phyloP scores from a whole-genome alignment of 2,113 vertebrate genomes.

The Bos javanicus region DNA sequence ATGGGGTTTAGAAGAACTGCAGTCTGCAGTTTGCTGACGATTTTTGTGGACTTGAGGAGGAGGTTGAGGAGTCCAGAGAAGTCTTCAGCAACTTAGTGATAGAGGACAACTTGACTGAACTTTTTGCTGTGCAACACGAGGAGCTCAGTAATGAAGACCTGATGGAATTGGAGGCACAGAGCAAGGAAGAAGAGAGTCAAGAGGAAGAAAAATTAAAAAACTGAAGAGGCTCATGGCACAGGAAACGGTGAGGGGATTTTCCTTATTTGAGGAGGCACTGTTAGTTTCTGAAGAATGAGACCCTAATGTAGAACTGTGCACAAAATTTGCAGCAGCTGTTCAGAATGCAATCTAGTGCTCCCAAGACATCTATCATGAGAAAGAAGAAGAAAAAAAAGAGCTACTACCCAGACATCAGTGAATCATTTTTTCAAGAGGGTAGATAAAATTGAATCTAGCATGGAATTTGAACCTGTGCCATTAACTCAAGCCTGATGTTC shows the following conservation, averaged over 20 bases:
- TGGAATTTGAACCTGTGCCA: not conserved
- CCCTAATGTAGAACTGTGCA: not conserved
- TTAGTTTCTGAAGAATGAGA: not conserved
- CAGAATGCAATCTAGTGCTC: not conserved
- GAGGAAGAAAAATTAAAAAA: not conserved
- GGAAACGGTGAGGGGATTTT: not conserved
- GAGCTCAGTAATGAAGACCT: not conserved
- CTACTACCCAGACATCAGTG: not conserved
- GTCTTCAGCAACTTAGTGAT: not conserved
- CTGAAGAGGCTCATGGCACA: not conserved
- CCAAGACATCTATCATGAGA: not conserved
- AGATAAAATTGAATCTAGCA: not conserved
- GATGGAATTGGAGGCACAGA: fast-evolving
- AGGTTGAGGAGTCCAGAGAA: not conserved
- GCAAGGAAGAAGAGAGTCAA: not conserved
- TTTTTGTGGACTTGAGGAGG: not conserved
- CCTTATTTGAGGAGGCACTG: not conserved
- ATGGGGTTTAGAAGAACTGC: not conserved
- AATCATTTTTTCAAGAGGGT: not conserved
- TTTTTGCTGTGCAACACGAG: fast-evolving
- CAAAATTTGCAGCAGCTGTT: not conserved
- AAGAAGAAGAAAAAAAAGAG: not conserved
- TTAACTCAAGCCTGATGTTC: not conserved
- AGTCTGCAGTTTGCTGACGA: not conserved
- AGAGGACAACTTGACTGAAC: not conserved